Base-by-base conservation (phyloP, 2,888 invertebrate species). In the Blastobasis adustella region DNA sequence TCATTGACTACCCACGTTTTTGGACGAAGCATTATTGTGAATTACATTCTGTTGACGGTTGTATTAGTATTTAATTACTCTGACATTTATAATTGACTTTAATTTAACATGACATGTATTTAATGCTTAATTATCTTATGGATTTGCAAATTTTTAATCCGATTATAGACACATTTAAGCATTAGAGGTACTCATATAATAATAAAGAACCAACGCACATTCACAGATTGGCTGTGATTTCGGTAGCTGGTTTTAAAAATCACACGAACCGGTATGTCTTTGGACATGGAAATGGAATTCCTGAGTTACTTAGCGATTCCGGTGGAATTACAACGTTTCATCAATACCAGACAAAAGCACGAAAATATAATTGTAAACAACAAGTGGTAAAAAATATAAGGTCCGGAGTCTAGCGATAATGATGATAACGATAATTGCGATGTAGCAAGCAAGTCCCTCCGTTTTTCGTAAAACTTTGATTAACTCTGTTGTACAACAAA, bases 281-380 rank as follows among this genome's bases (percentile, higher is more conserved):
- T 46, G 46, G 4, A 46, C 37, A 46, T 46, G 37, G 46, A 23
- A 46, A 46, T 46, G 46, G 37, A 46, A 37, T 46, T 46, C 4
- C n/a, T 46, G 46, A 4, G 46, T 46, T 37, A 46, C 46, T 46
- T 39, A 46, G 46, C 37, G 10, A 46, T 46, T 46, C 46, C 46
- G 39, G 46, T 46, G 46, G 46, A 46, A 46, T 46, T 37, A 39
- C 46, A 23, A 46, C 4, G 36, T 46, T 46, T 39, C 3, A n/a
- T 46, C 46, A 46, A 46, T 46, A 36, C 3, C 36, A 46, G 46
- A 46, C 46, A 46, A 2, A 46, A 46, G 37, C 37, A 46, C 8
- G 46, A 36, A 37, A 37, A 46, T 37, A 4, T 4, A 3, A 46
- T 46, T 46, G 46, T 46, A 4, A 46, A 46, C 36, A 46, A 46